Base-by-base conservation (phyloP, 1,140 invertebrate species). In the Calephelis virginiensis region DNA sequence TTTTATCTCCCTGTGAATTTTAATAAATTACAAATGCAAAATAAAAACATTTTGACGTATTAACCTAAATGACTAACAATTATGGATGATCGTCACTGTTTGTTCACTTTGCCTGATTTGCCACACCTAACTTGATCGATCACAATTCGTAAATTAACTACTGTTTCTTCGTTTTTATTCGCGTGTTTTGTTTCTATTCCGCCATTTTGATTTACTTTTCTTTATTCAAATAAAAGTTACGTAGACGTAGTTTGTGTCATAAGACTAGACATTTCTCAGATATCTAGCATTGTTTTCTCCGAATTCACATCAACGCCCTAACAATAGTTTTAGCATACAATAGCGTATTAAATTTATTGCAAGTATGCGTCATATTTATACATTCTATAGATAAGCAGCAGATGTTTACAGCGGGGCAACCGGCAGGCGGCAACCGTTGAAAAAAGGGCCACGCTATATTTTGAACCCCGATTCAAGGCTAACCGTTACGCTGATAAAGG, bases 401-500 rank as follows among this genome's bases (percentile, higher is more conserved):
- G 60, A 47, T 53, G 47, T 46, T 62, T 68, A 43, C 63, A 40
- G 66, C 61, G 66, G 46, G 28, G 38, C 13, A n/a, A 68, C 11
- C 67, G 46, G 11, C 46, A 43, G 12, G 71, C 77, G 80, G 82
- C 77, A 70, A 76, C 81, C 86, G 85, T 88, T 86, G 82, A 64
- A 76, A 75, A 72, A 64, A 80, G 73, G 78, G 77, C 66, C 82
- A 73, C 77, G 75, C 66, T 83, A 75, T 74, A 43, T 43, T 43
- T 80, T 82, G 69, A 68, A 77, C 69, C 68, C 70, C 60, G 60
- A 63, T 78, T 83, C 88, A 87, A 85, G 87, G 38, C 72, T 80
- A 75, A 62, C 14, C 61, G 83, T 82, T 81, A 82, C 80, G 79
- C 69, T 82, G 88, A 89, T 90, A 90, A 90, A 80, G 80, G 80